Conservation (phyloP, 2,797 vertebrate genomes). For the Tragelaphus oryx region DNA sequence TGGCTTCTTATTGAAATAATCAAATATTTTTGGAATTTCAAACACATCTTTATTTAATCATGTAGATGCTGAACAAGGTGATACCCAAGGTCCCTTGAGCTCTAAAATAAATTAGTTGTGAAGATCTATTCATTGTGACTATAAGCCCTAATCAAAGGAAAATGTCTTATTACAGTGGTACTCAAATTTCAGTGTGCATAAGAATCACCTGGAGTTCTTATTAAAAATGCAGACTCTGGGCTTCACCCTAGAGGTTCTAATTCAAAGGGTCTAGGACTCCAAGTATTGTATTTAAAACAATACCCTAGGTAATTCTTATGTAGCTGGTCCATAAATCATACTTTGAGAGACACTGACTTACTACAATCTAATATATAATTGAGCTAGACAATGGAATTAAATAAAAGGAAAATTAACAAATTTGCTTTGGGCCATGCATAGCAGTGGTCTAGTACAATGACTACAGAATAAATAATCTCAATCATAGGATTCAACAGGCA, state of each 20-base stretch:
- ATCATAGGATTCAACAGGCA: neutral
- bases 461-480: neutral
- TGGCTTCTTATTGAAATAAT: constrained; percentile 36
- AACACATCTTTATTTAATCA: constrained; percentile 34
- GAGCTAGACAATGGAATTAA: constrained; percentile 28
- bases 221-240: neutral
- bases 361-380: neutral
- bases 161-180: neutral
- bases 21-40: constrained; percentile 38
- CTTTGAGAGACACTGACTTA: neutral
- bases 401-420: constrained; percentile 8
- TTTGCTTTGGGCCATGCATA: neutral
- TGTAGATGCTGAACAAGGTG: neutral
- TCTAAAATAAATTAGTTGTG: constrained; percentile 57
- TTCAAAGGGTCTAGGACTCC: neutral
- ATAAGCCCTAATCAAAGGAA: constrained; percentile 32
- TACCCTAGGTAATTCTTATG: neutral
- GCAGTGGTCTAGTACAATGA: neutral
- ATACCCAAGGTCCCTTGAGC: constrained; percentile 18
- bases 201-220: constrained; percentile 31
- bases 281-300: constrained; percentile 18
- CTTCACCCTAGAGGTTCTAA: neutral
- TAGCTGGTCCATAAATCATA: neutral
- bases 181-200: neutral
- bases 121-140: neutral